Base-by-base conservation (phyloP, 2,113 vertebrate genomes). In the Chionis minor region DNA sequence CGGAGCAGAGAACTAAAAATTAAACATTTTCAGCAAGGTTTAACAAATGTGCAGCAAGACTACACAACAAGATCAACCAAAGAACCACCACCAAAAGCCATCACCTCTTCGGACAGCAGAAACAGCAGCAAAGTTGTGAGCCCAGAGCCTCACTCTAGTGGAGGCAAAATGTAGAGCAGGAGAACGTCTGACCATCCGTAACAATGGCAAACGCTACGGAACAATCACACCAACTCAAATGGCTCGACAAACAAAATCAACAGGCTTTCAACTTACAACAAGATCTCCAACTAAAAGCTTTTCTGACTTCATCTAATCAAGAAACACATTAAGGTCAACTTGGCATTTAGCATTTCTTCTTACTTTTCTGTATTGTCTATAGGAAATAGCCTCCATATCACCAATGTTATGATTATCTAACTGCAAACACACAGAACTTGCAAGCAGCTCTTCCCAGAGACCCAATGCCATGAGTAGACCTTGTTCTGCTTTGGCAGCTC, bases 161-260 rank as follows among this genome's bases (percentile, higher is more conserved):
- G 26, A 67, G 44, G 32, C 19, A 4, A 18, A 38, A 18, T 0
- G 6, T 8, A n/a, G 61, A 24, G n/a, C 10, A 67, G 21, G 38
- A 47, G 27, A 16, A 61, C 2, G 12, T 32, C 61, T 86, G 59
- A 72, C 23, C 59, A 40, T 32, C 19, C 26, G 33, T 8, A 40
- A 23, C 0, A 3, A 49, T 3, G 7, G 55, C 42, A 45, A 82
- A 16, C 2, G 8, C 72, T 14, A 10, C 1, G 1, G 42, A 80
- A 66, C 28, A 30, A 51, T 5, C 19, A 32, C 4, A 2, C 10
- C 44, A 67, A 18, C 13, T 20, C 30, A 33, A 35, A 69, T 0
- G 35, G 26, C 44, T 15, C 14, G 44, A 38, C 55, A 71, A 66
- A 62, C 35, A 66, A n/a, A 90, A 45, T 21, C 35, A 66, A 55